Evolutionary conservation across 2,113 vertebrate species (phyloP), one percentile per base, ranked within the genome.

Genomic region (Ginglymostoma cirratum): DNA sequence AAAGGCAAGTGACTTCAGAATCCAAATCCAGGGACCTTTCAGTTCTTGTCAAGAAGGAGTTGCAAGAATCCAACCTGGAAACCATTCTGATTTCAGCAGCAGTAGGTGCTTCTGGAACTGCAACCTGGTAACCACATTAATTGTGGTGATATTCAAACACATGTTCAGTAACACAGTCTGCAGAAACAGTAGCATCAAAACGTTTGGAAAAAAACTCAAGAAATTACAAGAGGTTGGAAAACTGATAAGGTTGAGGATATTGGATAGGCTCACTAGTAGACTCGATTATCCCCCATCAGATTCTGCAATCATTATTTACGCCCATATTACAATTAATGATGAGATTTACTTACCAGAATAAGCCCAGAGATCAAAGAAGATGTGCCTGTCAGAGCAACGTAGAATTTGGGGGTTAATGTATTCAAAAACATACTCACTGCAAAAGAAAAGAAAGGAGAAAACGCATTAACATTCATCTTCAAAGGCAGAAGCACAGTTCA

Each of bases 341-440:
- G 65, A 86, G 27, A 85, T 24, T 27, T 97, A 98, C 99, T 99
- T 97, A 99, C 99, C 99, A 99, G 97, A 97, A 99, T 99, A 97
- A 99, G 99, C 97, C 99, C 99, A 42, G 99, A 99, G 97, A 99
- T 99, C 98, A 99, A 97, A 78, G 99, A 99, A 38, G 99, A 99
- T 52, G 99, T 99, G 96, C 99, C 99, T 76, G 99, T 99, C 97
- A 99, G 97, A 96, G 99, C 99, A 97, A 99, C 99, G 89, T 99
- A 99, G 98, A 99, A 99, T 98, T 99, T 99, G 97, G 99, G 99
- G 17, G 99, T 99, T 97, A 99, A 97, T 6, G 99, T 99, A 97
- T 99, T 99, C 98, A 99, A 98, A 98, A 99, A 99, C 99, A 99
- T 99, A 97, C 99, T 99, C 98, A 99, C 99, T 99, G 97, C 24